Evolutionary conservation across 2,797 vertebrate genomes (phyloP).

Genomic region (Kryptopterus vitreolus): DNA sequence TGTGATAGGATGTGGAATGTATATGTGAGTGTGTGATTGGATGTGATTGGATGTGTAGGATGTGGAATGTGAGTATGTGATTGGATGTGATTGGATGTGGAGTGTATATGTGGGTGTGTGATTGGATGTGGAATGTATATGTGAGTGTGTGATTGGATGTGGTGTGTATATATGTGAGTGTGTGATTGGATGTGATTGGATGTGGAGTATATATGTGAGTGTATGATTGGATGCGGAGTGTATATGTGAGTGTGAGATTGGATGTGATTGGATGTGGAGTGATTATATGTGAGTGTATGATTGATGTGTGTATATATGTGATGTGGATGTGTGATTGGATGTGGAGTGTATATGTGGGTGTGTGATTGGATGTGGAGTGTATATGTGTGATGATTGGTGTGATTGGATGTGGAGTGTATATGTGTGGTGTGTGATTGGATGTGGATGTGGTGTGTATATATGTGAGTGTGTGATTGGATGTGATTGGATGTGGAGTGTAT

Average conservation of each 20-base stretch:
- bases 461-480: background rate
- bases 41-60: background rate
- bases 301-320: background rate
- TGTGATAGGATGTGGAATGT: too few species aligned
- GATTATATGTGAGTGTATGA: background rate
- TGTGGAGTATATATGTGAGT: too few species aligned
- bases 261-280: too few species aligned
- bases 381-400: too few species aligned
- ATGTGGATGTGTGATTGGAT: too few species aligned
- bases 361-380: too few species aligned
- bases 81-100: background rate
- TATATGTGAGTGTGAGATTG: too few species aligned
- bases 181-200: background rate
- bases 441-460: background rate
- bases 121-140: background rate
- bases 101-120: background rate
- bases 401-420: background rate
- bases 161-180: background rate
- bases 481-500: too few species aligned
- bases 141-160: background rate
- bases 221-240: too few species aligned
- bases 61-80: background rate
- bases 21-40: too few species aligned
- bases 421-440: constrained; percentile 9
- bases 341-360: too few species aligned